These are phyloP conservation scores for Kryphioiulus occultus DNA, from an alignment of 2,888 invertebrate genomes.

Conservation along the genomic window DNA sequence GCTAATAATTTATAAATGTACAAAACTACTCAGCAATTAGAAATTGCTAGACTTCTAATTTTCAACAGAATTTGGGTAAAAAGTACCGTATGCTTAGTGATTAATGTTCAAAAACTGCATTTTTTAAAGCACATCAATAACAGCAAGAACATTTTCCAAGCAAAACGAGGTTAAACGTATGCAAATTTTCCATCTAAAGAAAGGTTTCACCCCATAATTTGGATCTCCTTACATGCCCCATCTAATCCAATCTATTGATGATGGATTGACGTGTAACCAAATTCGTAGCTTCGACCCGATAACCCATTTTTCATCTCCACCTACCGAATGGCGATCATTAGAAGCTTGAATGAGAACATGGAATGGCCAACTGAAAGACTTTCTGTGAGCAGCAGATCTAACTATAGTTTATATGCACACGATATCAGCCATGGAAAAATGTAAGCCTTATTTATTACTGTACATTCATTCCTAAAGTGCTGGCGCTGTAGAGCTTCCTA, in stretches of 20 bases:
- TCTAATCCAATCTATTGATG: conserved; percentile 13
- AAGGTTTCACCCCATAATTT: neutral
- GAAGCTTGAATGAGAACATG: neutral
- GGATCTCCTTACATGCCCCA: neutral
- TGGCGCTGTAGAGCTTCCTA: too few species aligned
- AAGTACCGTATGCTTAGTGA: neutral
- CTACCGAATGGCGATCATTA: neutral
- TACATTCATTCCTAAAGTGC: too few species aligned
- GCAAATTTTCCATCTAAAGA: neutral
- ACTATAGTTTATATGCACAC: neutral
- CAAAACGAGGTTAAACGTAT: neutral
- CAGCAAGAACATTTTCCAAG: neutral
- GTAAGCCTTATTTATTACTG: neutral
- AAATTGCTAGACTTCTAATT: too few species aligned
- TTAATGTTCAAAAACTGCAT: neutral
- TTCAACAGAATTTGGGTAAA: too few species aligned
- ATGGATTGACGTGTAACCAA: conserved; percentile 9
- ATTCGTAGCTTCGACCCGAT: neutral
- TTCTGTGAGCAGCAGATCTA: neutral
- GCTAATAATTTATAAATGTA: neutral
- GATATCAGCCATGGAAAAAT: neutral
- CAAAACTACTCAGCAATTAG: neutral
- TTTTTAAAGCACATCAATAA: too few species aligned
- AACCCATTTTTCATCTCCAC: neutral
- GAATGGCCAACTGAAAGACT: neutral